Conservation (phyloP, 23 tunicate genomes). For the Halocynthia roretzi region DNA sequence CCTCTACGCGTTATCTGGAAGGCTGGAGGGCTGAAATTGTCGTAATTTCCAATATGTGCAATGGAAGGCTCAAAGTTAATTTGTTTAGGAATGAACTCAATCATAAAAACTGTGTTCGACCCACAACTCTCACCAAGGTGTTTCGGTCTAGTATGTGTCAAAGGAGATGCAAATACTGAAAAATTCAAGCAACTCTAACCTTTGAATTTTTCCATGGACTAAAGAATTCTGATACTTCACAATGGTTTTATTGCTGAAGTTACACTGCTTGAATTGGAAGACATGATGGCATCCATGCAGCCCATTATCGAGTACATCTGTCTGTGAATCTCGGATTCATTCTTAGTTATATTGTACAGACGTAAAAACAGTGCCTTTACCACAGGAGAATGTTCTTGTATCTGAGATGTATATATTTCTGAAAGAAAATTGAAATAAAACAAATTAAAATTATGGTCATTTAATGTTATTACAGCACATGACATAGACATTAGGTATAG, state of each 20-base stretch:
- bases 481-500: neutral
- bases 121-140: conserved; percentile 25
- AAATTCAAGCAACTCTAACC: too few relatives aligned
- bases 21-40: too few relatives aligned
- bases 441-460: neutral
- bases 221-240: too few relatives aligned
- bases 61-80: too few relatives aligned
- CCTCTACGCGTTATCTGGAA: too few relatives aligned
- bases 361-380: conserved; percentile 37
- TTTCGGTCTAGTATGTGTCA: neutral
- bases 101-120: neutral
- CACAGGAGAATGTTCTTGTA: conserved; percentile 22
- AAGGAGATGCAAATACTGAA: too few relatives aligned
- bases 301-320: conserved; percentile 53
- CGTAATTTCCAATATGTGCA: too few relatives aligned
- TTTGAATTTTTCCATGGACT: too few relatives aligned
- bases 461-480: neutral
- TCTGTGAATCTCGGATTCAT: conserved; percentile 40
- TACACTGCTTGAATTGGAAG: conserved; percentile 5
- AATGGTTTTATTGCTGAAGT: too few relatives aligned
- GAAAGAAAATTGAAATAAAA: neutral
- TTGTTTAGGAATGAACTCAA: too few relatives aligned
- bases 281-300: conserved; percentile 38
- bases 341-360: conserved; percentile 7
- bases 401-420: conserved; percentile 49